Base-by-base conservation (phyloP, 2,888 invertebrate genomes). In the Netelia virgata region DNA sequence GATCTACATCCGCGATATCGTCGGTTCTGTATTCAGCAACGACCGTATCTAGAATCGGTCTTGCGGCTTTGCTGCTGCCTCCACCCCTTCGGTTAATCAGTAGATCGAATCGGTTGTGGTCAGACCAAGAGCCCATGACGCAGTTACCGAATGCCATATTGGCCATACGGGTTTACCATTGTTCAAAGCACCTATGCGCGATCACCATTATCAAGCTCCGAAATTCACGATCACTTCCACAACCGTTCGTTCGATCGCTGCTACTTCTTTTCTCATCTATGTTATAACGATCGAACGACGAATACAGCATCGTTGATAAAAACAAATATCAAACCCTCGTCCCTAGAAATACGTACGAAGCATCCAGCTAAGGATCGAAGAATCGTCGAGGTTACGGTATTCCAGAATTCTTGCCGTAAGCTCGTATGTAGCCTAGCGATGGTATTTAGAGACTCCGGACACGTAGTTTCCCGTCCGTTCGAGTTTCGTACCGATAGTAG, bases 101-200 rank as follows among this genome's bases (percentile, higher is more conserved):
- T 69, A 79, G 74, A 74, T 79, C 78, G 74, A 70, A 79, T 73
- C 83, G 63, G 53, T 83, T 63, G 74, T 16, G 74, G 69, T 79
- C 83, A 78, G 63, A 36, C 83, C 41, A 16, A 28, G 43, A n/a
- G 50, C 69, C 73, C 64, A 18, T 43, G 55, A 83, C 53, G 61
- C 61, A 59, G 41, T 77, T 55, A 68, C 66, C 72, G 72, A 72
- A 68, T 77, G 50, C 50, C 77, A 53, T 70, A 55, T 61, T 59
- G 50, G 28, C 77, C 69, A 61, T 75, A 70, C 47, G 16, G 63
- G 61, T 43, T 43, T 61, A n/a, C 43, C 55, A 55, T 63, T 64
- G 53, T 61, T 77, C 41, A 43, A 43, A 14, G 14, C 28, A 23
- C 63, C 55, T 43, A 41, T 53, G 36, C 47, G 10, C 14, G 47